A percentile compares a stretch with the other conserved stretches of the same genome.
phyloP scores from a whole-genome alignment of 2,113 vertebrate species.

The Myanophis thanlyinensis region DNA sequence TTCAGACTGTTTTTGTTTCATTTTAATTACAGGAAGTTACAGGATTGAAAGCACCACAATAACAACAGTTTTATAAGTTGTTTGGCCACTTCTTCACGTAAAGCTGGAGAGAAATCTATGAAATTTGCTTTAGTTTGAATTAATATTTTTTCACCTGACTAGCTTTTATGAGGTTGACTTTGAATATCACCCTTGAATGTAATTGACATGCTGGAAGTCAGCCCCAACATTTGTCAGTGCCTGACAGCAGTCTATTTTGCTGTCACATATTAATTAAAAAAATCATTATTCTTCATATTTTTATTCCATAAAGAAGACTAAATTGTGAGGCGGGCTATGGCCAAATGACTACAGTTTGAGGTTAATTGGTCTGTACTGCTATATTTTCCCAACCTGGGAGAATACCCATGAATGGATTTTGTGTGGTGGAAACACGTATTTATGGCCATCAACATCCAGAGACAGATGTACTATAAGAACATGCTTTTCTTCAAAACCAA shows the following conservation, averaged over 20 bases:
- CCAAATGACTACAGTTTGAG: constrained; percentile 8
- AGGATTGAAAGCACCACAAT: background rate
- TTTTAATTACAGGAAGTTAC: background rate
- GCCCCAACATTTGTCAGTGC: constrained; percentile 11
- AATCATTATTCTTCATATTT: constrained; percentile 35
- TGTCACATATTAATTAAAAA: constrained; percentile 49
- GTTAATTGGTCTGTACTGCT: background rate
- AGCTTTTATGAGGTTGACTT: constrained; percentile 24
- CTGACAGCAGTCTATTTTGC: background rate
- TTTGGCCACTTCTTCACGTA: constrained; percentile 2
- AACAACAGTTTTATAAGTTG: background rate
- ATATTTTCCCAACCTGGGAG: background rate
- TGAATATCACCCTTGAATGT: constrained; percentile 6
- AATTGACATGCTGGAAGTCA: background rate
- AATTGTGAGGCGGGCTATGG: background rate
- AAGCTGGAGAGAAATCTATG: background rate
- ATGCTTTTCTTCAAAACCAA: background rate
- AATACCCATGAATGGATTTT: accelerated
- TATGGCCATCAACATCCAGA: constrained; percentile 14
- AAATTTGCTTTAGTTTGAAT: background rate
- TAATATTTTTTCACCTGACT: background rate
- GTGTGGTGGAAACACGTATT: background rate
- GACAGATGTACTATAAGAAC: background rate
- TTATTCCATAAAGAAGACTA: constrained; percentile 7
- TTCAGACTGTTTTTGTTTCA: background rate